Conservation (phyloP, 2,888 invertebrate genomes). For the Caenorhabditis sp. region DNA sequence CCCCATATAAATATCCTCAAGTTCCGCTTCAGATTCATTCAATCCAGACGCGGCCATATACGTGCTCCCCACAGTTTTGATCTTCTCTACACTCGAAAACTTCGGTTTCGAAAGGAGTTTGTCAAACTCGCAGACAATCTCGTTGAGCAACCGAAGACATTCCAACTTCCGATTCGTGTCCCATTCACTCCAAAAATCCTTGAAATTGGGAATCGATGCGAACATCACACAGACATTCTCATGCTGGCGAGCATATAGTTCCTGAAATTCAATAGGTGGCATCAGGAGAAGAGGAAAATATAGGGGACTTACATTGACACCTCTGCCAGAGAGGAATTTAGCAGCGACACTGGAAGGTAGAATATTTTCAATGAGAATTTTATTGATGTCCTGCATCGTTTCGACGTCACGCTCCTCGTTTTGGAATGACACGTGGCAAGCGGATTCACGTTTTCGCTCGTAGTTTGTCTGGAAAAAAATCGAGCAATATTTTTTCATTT, state of each 20-base stretch:
- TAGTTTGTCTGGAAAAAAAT: conserved; percentile 66
- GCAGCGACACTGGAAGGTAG: conserved; percentile 94
- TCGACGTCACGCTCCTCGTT: conserved; percentile 94
- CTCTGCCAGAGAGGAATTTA: conserved; percentile 82
- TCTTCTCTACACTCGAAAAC: conserved; percentile 94
- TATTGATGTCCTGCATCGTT: conserved; percentile 79
- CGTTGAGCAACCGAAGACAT: conserved; percentile 89
- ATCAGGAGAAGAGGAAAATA: not conserved
- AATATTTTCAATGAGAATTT: conserved; percentile 91
- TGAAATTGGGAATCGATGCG: conserved; percentile 94
- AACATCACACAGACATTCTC: conserved; percentile 95
- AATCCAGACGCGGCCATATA: conserved; percentile 97
- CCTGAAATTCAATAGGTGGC: conserved; percentile 75
- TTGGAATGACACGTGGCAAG: conserved; percentile 89
- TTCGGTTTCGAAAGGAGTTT: conserved; percentile 91
- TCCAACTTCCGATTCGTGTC: conserved; percentile 94
- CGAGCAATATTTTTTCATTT: not conserved
- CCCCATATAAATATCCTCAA: conserved; percentile 47
- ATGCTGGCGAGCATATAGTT: conserved; percentile 92
- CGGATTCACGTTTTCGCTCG: conserved; percentile 81
- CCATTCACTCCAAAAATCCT: conserved; percentile 70
- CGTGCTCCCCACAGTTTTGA: conserved; percentile 96
- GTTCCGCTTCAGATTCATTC: conserved; percentile 61
- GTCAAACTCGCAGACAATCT: conserved; percentile 97
- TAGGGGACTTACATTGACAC: conserved; percentile 76